Evolutionary conservation across 2,888 invertebrate species (phyloP).

Genomic region (Timema cristinae): DNA sequence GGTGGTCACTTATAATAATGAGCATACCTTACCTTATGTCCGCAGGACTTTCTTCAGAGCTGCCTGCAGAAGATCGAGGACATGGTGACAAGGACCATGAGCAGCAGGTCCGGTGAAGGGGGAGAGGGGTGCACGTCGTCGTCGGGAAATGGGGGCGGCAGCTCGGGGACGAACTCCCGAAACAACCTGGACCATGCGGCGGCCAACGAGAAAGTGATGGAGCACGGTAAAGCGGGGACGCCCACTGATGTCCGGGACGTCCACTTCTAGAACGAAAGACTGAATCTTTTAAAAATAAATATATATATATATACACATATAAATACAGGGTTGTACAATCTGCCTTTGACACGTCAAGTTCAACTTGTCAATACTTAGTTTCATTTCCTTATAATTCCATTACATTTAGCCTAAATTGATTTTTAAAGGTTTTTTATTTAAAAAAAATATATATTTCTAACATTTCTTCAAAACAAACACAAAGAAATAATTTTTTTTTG

Average conservation of each 20-base stretch:
- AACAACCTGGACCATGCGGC: conserved; percentile 32
- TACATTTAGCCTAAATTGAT: neutral
- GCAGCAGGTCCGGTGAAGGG: conserved; percentile 43
- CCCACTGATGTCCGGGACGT: conserved; percentile 84
- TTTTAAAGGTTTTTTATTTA: too few species aligned
- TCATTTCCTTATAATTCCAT: neutral
- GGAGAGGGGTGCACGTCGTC: neutral
- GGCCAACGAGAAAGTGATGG: conserved; percentile 48
- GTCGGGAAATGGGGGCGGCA: conserved; percentile 4
- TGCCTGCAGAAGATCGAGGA: conserved; percentile 77
- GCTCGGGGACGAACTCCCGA: conserved; percentile 3
- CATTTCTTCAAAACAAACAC: too few species aligned
- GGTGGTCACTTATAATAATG: too few species aligned
- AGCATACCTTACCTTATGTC: too few species aligned
- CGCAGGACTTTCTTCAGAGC: conserved; percentile 72
- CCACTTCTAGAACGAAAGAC: conserved; percentile 54
- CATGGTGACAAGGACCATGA: conserved; percentile 62
- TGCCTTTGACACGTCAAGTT: neutral
- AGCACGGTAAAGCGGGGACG: conserved; percentile 71
- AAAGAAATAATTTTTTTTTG: too few species aligned
- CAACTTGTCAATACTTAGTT: neutral
- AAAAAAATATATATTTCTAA: too few species aligned
- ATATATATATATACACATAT: neutral
- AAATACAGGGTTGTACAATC: neutral
- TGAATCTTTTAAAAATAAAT: too few species aligned